These are phyloP conservation scores for Callaeas wilsoni DNA, from an alignment of 2,113 vertebrate genomes.

Conservation along the genomic window DNA sequence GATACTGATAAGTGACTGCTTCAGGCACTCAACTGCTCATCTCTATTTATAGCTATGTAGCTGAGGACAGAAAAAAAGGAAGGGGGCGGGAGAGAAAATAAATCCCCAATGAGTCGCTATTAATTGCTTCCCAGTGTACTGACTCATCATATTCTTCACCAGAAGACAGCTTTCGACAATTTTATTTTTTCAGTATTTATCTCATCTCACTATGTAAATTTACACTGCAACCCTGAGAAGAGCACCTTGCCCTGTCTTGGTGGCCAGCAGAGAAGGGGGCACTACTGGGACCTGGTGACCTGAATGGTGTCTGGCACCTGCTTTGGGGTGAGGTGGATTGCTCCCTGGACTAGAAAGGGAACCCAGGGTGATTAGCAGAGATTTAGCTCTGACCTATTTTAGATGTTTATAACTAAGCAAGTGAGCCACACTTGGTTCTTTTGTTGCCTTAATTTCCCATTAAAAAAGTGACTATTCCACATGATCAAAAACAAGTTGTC, in stretches of 20 bases:
- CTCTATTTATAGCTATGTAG: neutral
- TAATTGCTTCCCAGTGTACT: neutral
- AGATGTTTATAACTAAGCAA: neutral
- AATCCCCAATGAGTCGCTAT: neutral
- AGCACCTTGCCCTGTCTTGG: neutral
- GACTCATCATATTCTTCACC: neutral
- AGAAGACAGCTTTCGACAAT: neutral
- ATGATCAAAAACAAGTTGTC: neutral
- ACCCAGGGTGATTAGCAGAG: neutral
- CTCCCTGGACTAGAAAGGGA: neutral
- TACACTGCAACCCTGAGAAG: neutral
- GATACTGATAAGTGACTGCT: conserved; percentile 1
- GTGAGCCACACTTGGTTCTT: neutral
- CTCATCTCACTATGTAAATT: neutral
- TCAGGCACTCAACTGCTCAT: neutral
- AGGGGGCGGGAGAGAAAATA: neutral
- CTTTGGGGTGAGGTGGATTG: neutral
- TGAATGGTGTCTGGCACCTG: neutral
- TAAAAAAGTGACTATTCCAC: neutral
- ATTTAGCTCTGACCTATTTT: conserved; percentile 12
- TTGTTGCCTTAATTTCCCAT: neutral
- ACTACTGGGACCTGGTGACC: neutral
- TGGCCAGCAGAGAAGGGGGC: neutral
- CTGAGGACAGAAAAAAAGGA: neutral
- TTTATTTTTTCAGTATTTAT: neutral